Percentiles rank a stretch among this genome's conserved stretches.
Evolutionary conservation across 2,888 invertebrate species (phyloP).

Genomic region (Biston betularia): DNA sequence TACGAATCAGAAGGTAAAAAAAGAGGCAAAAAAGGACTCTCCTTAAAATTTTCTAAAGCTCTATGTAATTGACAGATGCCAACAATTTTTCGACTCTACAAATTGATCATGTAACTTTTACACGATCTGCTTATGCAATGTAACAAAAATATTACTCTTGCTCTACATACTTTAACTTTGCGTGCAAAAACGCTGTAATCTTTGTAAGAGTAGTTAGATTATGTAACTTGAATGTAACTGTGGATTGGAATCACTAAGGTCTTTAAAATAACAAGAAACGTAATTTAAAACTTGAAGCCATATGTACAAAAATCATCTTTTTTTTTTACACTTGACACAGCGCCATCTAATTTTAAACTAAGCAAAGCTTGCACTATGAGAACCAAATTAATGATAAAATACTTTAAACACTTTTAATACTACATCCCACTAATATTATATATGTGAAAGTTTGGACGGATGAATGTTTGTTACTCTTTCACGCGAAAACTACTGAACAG

Average conservation of each 20-base stretch:
- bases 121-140: conserved; percentile 22
- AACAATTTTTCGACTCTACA: background rate
- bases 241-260: background rate
- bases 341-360: no score
- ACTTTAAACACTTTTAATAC: no score
- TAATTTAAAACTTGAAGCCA: no score
- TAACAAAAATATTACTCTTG: conserved; percentile 18
- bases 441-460: no score
- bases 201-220: conserved; percentile 16
- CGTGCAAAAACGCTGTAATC: conserved; percentile 28
- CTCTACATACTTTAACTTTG: conserved; percentile 16
- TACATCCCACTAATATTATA: no score
- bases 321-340: background rate
- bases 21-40: no score
- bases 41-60: background rate
- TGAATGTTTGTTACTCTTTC: no score
- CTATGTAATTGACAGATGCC: background rate
- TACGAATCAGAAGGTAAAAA: no score
- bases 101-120: conserved; percentile 27
- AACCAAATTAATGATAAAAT: no score
- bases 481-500: no score
- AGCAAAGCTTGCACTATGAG: no score
- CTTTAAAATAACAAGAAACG: background rate
- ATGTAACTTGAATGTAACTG: conserved; percentile 16
- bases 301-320: no score